Evolutionary conservation across 2,888 invertebrate genomes (phyloP).

Genomic region (Drosophila testacea): DNA sequence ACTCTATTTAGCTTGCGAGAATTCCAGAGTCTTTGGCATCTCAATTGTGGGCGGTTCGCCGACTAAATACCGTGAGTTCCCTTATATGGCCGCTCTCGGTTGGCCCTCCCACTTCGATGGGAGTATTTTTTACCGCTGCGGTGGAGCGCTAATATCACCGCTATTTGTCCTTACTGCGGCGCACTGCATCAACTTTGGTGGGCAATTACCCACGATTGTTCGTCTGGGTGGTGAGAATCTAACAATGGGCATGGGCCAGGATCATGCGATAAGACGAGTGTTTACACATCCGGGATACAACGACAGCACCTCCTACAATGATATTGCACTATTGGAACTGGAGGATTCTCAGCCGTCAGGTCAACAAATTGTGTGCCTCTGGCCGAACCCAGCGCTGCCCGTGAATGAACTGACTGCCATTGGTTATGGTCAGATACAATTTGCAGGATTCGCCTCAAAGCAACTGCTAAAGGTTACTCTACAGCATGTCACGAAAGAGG

Average conservation of each 20-base stretch:
- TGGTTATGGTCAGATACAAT: constrained; percentile 87
- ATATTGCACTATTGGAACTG: constrained; percentile 88
- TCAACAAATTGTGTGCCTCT: constrained; percentile 86
- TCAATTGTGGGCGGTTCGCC: constrained; percentile 34
- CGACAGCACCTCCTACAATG: constrained; percentile 87
- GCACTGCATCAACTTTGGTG: constrained; percentile 71
- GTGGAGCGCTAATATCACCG: constrained; percentile 70
- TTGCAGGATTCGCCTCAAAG: constrained; percentile 64
- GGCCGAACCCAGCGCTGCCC: constrained; percentile 75
- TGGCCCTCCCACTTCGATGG: constrained; percentile 60
- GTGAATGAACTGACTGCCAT: constrained; percentile 86
- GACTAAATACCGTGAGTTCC: constrained; percentile 50
- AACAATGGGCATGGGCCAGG: constrained; percentile 44
- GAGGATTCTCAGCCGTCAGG: constrained; percentile 1
- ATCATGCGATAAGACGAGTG: constrained; percentile 40
- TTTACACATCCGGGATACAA: constrained; percentile 87
- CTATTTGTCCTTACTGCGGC: constrained; percentile 78
- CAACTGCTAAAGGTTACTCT: constrained; percentile 62
- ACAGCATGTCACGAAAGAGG: constrained; percentile 28
- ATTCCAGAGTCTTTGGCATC: background rate
- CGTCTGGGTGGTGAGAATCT: constrained; percentile 75
- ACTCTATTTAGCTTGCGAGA: constrained; percentile 38
- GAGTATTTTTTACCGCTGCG: constrained; percentile 71
- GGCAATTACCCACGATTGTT: constrained; percentile 53
- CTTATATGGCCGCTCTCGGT: constrained; percentile 74